Evolutionary conservation across 2,113 vertebrate species (phyloP).

Genomic region (Colinus virginianus): DNA sequence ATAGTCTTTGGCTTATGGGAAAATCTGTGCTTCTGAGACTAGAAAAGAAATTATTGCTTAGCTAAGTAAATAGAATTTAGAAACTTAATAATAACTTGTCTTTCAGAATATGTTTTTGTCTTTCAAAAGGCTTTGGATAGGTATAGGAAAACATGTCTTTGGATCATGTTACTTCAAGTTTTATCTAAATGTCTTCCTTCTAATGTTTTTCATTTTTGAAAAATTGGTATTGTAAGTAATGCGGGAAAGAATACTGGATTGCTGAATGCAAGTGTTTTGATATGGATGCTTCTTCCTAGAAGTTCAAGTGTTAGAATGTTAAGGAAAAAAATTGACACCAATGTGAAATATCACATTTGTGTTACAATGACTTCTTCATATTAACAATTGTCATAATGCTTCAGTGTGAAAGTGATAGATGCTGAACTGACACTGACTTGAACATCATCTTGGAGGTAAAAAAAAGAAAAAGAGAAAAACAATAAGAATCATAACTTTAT

Average conservation of each 20-base stretch:
- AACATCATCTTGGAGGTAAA: neutral
- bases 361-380: slow-evolving; percentile 10
- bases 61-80: neutral
- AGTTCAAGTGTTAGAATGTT: slow-evolving; percentile 13
- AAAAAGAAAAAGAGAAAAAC: neutral
- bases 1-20: neutral
- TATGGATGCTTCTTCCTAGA: neutral
- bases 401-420: neutral
- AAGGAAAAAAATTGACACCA: neutral
- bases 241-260: neutral
- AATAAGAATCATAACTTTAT: neutral
- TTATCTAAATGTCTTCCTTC: neutral
- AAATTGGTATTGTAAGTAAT: slow-evolving; percentile 18
- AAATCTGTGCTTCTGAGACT: neutral
- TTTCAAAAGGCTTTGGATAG: slow-evolving; percentile 10
- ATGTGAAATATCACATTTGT: neutral
- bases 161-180: neutral
- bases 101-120: neutral
- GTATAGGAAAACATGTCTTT: neutral
- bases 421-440: neutral
- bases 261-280: neutral
- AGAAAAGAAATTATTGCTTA: neutral
- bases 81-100: neutral
- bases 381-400: neutral
- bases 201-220: slow-evolving; percentile 5